Evolutionary conservation across 2,113 vertebrate genomes (phyloP).

Genomic region (Axis porcinus): DNA sequence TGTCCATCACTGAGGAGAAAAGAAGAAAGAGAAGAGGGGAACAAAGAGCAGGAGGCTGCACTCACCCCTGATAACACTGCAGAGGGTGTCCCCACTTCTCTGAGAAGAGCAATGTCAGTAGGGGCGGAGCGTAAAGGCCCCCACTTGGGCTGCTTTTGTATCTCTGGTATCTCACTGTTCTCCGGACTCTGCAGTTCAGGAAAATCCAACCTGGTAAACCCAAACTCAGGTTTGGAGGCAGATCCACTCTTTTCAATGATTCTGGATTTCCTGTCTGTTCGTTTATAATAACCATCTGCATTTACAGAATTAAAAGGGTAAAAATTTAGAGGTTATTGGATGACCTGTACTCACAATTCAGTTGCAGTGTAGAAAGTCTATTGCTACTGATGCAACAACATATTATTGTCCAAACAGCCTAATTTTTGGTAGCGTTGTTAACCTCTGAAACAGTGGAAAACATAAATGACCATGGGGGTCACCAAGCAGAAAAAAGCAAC

Average conservation of each 20-base stretch:
- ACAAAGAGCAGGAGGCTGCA: neutral
- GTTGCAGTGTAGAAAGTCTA: neutral
- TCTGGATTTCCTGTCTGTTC: slow-evolving; percentile 70
- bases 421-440: neutral
- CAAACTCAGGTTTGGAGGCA: slow-evolving; percentile 64
- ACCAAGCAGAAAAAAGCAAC: neutral
- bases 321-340: neutral
- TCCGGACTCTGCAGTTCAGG: slow-evolving; percentile 63
- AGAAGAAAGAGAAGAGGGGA: neutral
- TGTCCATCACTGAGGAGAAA: neutral
- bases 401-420: neutral
- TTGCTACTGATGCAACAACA: neutral
- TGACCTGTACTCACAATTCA: neutral
- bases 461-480: neutral
- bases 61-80: slow-evolving; percentile 58
- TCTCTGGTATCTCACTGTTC: neutral
- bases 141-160: slow-evolving; percentile 47
- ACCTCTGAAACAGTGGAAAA: neutral
- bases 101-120: neutral
- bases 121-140: slow-evolving; percentile 30
- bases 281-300: slow-evolving; percentile 73
- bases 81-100: slow-evolving; percentile 21
- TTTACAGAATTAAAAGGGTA: slow-evolving; percentile 41
- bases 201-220: slow-evolving; percentile 77
- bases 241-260: slow-evolving; percentile 49